Percentiles rank a stretch among this genome's conserved stretches.
Conservation (phyloP, 2,888 invertebrate species). For the Cephus pulcher region DNA sequence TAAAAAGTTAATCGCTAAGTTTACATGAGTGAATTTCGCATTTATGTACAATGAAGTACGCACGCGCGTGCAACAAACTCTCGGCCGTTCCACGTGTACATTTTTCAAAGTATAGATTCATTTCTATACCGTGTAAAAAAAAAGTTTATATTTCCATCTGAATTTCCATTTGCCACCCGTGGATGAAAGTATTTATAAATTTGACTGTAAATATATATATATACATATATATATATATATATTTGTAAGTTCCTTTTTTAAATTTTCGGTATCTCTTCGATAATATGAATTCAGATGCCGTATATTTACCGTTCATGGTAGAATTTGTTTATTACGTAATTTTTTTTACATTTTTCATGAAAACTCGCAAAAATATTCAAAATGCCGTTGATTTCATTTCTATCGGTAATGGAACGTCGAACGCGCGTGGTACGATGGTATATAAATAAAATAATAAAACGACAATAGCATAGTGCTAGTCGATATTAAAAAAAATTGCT, state of each 20-base stretch:
- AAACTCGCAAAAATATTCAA: background rate
- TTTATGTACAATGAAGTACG: conserved; percentile 1
- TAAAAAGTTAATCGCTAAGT: conserved; percentile 25
- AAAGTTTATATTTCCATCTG: background rate
- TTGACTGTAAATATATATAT: background rate
- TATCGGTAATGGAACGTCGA: background rate
- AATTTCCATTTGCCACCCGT: background rate
- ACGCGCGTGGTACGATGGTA: background rate
- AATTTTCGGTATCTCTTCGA: background rate
- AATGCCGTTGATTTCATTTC: background rate
- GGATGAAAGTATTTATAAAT: background rate
- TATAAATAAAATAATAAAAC: background rate
- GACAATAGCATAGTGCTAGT: background rate
- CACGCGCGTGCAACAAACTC: background rate
- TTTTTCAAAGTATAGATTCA: background rate
- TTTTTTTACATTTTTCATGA: background rate
- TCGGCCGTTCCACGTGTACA: background rate
- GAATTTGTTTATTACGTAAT: background rate
- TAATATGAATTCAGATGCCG: no score
- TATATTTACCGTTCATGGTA: background rate
- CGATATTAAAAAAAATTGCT: background rate
- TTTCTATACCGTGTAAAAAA: background rate
- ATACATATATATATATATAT: no score
- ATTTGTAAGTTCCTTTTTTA: background rate
- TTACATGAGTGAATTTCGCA: conserved; percentile 3